Conservation (phyloP, 2,113 vertebrate species). For the Nyctibius bracteatus region DNA sequence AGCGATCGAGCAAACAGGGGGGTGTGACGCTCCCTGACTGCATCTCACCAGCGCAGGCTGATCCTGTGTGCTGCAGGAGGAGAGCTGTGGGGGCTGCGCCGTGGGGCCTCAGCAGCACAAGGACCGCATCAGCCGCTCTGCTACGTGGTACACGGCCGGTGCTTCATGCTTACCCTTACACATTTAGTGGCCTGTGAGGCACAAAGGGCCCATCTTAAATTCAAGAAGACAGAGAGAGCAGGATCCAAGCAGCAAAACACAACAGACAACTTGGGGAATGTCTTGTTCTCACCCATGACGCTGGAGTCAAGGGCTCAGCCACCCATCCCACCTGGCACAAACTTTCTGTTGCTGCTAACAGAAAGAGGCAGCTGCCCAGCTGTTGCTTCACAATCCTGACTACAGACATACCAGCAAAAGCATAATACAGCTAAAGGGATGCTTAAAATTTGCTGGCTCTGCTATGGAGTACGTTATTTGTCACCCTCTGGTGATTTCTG, state of each 20-base stretch:
- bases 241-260: not conserved
- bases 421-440: not conserved
- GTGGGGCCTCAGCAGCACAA: fast-evolving
- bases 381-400: not conserved
- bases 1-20: fast-evolving
- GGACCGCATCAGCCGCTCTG: not conserved
- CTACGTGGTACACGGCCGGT: fast-evolving
- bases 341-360: not conserved
- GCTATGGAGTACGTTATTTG: not conserved
- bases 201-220: not conserved
- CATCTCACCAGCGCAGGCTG: fast-evolving
- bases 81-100: not conserved
- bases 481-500: not conserved
- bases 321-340: not conserved
- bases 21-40: fast-evolving
- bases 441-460: not conserved
- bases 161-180: not conserved
- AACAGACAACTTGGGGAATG: not conserved
- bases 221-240: not conserved
- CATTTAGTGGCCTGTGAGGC: fast-evolving
- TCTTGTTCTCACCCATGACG: not conserved
- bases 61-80: fast-evolving
- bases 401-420: not conserved
- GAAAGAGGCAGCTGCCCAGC: not conserved
- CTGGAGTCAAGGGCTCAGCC: not conserved